Percentiles rank a stretch among this genome's conserved stretches.
phyloP scores from a whole-genome alignment of 2,888 invertebrate species.

The Hipparchia sbordonii region DNA sequence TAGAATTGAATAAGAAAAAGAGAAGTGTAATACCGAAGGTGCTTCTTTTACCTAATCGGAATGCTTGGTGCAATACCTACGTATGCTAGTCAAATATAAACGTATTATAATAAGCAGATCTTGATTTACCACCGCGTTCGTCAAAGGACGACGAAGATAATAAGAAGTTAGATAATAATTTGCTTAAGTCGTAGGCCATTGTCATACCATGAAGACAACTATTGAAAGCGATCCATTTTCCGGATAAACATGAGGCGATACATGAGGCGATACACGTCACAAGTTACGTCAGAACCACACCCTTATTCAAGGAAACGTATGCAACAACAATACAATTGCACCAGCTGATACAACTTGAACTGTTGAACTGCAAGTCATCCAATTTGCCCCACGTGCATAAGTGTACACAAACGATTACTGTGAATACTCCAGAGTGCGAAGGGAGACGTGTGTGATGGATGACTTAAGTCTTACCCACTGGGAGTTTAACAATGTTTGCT shows the following conservation, averaged over 20 bases:
- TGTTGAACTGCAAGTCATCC: conserved; percentile 27
- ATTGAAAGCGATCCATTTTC: conserved; percentile 2
- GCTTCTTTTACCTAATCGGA: too few relatives aligned
- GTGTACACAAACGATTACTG: conserved; percentile 27
- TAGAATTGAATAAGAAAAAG: not conserved
- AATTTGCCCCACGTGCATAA: conserved; percentile 24
- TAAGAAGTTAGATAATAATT: not conserved
- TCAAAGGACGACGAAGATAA: not conserved
- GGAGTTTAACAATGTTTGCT: conserved; percentile 18
- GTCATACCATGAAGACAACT: not conserved
- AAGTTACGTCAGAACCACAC: conserved; percentile 14
- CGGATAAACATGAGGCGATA: not conserved
- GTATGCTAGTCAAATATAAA: too few relatives aligned
- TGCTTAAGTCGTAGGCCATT: not conserved
- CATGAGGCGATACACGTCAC: not conserved
- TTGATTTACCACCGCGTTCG: not conserved
- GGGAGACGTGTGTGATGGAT: conserved; percentile 40
- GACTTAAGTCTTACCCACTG: conserved; percentile 20
- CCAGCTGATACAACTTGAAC: conserved; percentile 11
- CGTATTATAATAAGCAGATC: not conserved
- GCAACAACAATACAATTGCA: conserved; percentile 14
- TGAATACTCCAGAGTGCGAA: conserved; percentile 38
- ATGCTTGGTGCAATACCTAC: too few relatives aligned
- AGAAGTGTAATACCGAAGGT: not conserved
- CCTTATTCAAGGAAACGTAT: conserved; percentile 20